These are phyloP conservation scores for Lathronympha strigana DNA, from an alignment of 2,888 invertebrate species.

Conservation along the genomic window DNA sequence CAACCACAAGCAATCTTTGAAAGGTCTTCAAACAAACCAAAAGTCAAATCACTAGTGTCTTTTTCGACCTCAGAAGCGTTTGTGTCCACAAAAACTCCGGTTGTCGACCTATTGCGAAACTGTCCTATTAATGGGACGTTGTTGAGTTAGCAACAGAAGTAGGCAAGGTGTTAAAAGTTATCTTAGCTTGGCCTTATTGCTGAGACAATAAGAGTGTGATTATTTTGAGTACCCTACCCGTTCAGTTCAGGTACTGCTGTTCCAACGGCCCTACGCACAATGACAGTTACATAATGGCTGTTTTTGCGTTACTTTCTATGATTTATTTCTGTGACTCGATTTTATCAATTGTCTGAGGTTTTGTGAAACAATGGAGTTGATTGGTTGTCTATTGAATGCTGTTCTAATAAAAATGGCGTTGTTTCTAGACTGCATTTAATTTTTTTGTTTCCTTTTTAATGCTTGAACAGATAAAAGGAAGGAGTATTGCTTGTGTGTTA, in stretches of 20 bases:
- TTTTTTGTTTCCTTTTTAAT: too few species aligned
- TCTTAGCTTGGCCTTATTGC: too few species aligned
- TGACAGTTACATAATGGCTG: slow-evolving; percentile 24
- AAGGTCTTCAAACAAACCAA: background rate
- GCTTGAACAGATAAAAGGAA: too few species aligned
- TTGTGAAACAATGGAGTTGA: slow-evolving; percentile 16
- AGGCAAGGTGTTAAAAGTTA: too few species aligned
- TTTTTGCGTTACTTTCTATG: slow-evolving; percentile 29
- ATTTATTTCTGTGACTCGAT: slow-evolving; percentile 16
- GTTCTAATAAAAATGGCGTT: too few species aligned
- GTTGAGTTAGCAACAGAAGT: background rate
- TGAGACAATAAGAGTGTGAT: too few species aligned
- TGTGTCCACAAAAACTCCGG: slow-evolving; percentile 29
- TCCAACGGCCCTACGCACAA: slow-evolving; percentile 31
- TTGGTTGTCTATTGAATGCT: too few species aligned
- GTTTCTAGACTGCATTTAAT: slow-evolving; percentile 16
- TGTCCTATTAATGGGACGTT: slow-evolving; percentile 8
- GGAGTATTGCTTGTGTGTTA: too few species aligned
- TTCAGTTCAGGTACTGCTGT: too few species aligned
- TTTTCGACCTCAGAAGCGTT: background rate
- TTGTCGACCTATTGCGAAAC: slow-evolving; percentile 27
- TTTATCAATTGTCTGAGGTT: slow-evolving; percentile 19
- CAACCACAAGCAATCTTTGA: slow-evolving; percentile 1
- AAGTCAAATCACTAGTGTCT: background rate
- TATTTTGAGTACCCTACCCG: too few species aligned